Evolutionary conservation across 2,888 invertebrate genomes (phyloP).

Genomic region (Pyrrhosoma nymphula): DNA sequence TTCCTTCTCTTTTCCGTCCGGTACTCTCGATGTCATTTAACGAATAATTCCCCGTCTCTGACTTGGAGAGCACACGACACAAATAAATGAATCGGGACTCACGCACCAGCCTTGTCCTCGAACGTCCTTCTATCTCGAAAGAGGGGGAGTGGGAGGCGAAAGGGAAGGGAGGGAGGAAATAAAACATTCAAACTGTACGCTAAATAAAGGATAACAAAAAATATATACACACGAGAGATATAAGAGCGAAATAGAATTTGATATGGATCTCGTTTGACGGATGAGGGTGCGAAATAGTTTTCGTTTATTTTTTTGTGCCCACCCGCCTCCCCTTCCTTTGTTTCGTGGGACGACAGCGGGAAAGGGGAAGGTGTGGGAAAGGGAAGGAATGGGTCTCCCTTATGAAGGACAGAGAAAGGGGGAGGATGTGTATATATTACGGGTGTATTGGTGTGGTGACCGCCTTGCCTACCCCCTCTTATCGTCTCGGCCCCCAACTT

Average conservation of each 20-base stretch:
- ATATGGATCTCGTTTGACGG: slow-evolving; percentile 65
- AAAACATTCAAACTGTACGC: slow-evolving; percentile 59
- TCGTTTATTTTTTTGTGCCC: not conserved
- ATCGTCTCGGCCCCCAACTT: no score
- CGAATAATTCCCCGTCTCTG: slow-evolving; percentile 59
- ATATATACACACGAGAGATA: not conserved
- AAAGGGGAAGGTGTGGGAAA: not conserved
- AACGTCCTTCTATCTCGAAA: slow-evolving; percentile 1
- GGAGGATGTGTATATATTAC: not conserved
- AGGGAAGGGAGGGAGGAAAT: not conserved
- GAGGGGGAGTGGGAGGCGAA: no score
- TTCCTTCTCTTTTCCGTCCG: not conserved
- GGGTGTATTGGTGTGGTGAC: not conserved
- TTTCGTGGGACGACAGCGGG: not conserved
- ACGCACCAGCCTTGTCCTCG: slow-evolving; percentile 51
- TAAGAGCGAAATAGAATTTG: slow-evolving; percentile 31
- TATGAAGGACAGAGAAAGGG: not conserved
- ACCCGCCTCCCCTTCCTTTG: not conserved
- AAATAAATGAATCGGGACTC: not conserved
- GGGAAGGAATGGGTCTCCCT: not conserved
- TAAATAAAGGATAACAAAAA: slow-evolving; percentile 56
- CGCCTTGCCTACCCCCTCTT: not conserved
- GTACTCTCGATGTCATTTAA: slow-evolving; percentile 41
- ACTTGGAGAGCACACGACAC: slow-evolving; percentile 32
- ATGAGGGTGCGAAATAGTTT: slow-evolving; percentile 65